phyloP scores from a whole-genome alignment of 2,888 invertebrate genomes.

The Sarcophaga subvicina region DNA sequence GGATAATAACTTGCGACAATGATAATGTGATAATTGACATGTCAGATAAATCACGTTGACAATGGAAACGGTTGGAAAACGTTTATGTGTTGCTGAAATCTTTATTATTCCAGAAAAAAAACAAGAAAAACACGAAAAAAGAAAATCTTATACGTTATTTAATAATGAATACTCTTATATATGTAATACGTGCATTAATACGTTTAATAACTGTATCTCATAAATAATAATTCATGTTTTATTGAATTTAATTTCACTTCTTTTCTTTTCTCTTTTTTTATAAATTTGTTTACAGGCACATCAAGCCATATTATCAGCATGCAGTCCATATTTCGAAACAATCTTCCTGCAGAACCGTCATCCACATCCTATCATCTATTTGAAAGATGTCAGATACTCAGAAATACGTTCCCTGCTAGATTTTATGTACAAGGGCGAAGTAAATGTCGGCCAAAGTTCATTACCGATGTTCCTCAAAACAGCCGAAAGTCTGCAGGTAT shows the following conservation, averaged over 20 bases:
- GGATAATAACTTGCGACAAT: conserved; percentile 30
- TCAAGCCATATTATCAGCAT: conserved; percentile 95
- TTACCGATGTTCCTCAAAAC: conserved; percentile 95
- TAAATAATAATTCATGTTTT: too few species aligned
- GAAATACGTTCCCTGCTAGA: conserved; percentile 95
- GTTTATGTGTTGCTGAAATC: neutral
- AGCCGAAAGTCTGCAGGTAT: conserved; percentile 93
- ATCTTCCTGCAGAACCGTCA: conserved; percentile 94
- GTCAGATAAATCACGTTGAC: conserved; percentile 60
- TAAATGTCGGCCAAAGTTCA: conserved; percentile 95
- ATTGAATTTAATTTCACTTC: neutral
- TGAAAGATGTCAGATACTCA: conserved; percentile 94
- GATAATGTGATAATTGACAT: conserved; percentile 55
- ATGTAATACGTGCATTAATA: neutral
- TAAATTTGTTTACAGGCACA: conserved; percentile 87
- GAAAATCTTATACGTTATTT: neutral
- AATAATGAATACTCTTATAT: neutral
- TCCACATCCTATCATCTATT: conserved; percentile 95
- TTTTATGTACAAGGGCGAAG: conserved; percentile 96
- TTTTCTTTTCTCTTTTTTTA: conserved; percentile 70
- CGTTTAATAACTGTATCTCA: too few species aligned
- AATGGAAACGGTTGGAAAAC: conserved; percentile 29
- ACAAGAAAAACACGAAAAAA: neutral
- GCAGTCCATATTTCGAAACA: conserved; percentile 96
- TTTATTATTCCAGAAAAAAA: too few species aligned